A percentile compares a stretch with the other conserved stretches of the same genome.
phyloP scores from a whole-genome alignment of 1,140 invertebrate genomes.

The Luehdorfia chinensis region DNA sequence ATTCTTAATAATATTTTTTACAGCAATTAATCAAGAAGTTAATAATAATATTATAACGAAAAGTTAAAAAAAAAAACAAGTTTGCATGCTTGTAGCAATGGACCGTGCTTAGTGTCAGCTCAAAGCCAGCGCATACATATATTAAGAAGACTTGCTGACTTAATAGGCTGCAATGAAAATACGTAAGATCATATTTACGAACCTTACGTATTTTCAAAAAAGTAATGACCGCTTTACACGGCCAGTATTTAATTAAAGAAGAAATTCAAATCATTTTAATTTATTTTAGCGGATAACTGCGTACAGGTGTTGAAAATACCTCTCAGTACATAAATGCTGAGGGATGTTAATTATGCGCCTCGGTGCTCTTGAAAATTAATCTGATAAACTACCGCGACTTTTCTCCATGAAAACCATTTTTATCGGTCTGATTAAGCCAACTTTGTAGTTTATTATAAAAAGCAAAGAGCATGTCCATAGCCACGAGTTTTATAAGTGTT shows the following conservation, averaged over 20 bases:
- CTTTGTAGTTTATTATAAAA: constrained; percentile 12
- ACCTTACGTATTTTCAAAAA: no score
- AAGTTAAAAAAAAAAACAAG: no score
- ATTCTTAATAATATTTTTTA: no score
- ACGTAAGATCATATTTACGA: no score
- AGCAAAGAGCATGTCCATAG: constrained; percentile 10
- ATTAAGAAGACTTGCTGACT: no score
- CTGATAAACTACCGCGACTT: constrained; percentile 7
- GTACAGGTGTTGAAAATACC: constrained; percentile 4
- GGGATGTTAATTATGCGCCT: constrained; percentile 8
- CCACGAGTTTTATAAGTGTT: no score
- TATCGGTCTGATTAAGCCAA: constrained; percentile 12
- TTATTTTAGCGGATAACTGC: background rate
- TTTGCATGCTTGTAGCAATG: no score
- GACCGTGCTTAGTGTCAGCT: no score
- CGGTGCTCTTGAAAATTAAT: constrained; percentile 8
- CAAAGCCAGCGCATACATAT: no score
- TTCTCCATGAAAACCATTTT: constrained; percentile 14
- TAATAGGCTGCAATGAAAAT: no score
- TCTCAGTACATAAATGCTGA: constrained; percentile 7
- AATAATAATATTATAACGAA: no score
- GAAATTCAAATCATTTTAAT: constrained; percentile 5
- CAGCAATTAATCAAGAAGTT: no score
- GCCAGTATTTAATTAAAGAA: constrained; percentile 11
- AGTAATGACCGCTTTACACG: background rate